A percentile compares a stretch with the other conserved stretches of the same genome.
phyloP scores from a whole-genome alignment of 2,797 vertebrate species.

The Vultur gryphus region DNA sequence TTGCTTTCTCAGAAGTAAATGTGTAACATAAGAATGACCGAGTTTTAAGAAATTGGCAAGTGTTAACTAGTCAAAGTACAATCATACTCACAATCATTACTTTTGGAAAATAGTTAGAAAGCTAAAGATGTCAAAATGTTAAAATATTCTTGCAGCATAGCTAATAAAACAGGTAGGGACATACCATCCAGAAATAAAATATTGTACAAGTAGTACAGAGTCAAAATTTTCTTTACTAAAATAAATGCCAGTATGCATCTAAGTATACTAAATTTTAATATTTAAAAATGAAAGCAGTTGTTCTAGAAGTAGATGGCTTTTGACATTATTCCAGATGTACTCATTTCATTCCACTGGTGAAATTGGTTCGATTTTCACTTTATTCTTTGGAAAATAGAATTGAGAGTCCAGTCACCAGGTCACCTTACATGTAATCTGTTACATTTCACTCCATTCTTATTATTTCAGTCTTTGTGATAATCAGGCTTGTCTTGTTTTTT shows the following conservation, averaged over 20 bases:
- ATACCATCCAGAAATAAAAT: neutral
- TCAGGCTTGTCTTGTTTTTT: neutral
- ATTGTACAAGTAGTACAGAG: neutral
- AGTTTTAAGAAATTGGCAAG: neutral
- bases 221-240: neutral
- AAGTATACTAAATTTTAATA: neutral
- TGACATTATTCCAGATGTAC: neutral
- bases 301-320: neutral
- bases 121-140: neutral
- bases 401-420: neutral
- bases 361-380: neutral
- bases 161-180: neutral
- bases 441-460: neutral
- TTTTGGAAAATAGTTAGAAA: neutral
- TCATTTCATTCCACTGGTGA: neutral
- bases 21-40: accelerated
- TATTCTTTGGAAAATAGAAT: neutral
- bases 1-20: neutral
- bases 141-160: neutral
- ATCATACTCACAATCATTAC: neutral
- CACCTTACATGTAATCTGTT: neutral
- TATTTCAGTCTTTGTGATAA: neutral
- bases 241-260: neutral
- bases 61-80: neutral
- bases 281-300: neutral